A percentile compares a stretch with the other conserved stretches of the same genome.
These are phyloP conservation scores for Chrysemys picta DNA, from an alignment of 2,113 vertebrate genomes.

Conservation along the genomic window DNA sequence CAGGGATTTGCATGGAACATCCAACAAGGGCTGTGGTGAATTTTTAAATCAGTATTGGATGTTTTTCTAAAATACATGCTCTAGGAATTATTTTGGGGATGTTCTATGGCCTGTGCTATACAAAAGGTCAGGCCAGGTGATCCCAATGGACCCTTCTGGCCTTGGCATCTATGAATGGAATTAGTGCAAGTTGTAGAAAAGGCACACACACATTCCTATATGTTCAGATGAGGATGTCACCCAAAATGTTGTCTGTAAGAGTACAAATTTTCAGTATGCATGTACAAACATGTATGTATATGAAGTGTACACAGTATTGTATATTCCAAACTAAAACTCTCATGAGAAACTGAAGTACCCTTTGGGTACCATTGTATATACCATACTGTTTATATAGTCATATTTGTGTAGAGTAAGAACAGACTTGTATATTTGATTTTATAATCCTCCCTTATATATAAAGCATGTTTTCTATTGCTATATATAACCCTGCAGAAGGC, in stretches of 20 bases:
- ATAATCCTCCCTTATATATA: neutral
- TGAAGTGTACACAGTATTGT: accelerated
- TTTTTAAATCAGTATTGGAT: neutral
- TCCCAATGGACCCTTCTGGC: neutral
- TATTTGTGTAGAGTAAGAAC: neutral
- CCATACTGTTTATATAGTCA: neutral
- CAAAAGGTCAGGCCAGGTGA: neutral
- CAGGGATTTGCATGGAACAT: constrained; percentile 44
- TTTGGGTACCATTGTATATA: neutral
- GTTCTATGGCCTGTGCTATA: neutral
- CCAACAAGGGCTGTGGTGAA: neutral
- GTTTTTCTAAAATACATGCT: no score
- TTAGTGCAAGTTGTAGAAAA: constrained; percentile 13
- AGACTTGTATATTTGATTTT: neutral
- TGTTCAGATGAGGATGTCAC: neutral
- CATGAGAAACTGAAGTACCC: neutral
- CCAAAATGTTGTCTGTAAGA: neutral
- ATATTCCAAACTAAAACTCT: neutral
- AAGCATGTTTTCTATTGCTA: constrained; percentile 15
- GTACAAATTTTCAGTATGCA: neutral
- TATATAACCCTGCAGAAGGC: constrained; percentile 43
- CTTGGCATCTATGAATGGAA: neutral
- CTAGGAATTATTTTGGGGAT: neutral
- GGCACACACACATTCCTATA: accelerated
- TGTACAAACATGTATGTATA: accelerated